phyloP scores from a whole-genome alignment of 2,797 vertebrate species.

The Avahi laniger region DNA sequence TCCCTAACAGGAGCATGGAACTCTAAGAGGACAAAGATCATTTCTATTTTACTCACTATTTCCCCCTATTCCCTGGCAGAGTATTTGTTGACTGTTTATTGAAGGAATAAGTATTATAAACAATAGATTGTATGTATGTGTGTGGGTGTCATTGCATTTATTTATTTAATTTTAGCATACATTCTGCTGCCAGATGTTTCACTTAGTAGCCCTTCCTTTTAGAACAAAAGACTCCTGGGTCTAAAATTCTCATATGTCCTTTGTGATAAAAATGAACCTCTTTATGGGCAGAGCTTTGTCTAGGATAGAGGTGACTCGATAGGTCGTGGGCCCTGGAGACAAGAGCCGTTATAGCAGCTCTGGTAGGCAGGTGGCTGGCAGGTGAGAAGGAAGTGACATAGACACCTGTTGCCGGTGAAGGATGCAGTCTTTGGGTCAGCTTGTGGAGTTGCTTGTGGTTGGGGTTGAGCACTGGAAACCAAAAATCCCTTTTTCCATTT shows the following conservation, averaged over 20 bases:
- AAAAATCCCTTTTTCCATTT: neutral
- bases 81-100: neutral
- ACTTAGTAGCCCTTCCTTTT: neutral
- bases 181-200: neutral
- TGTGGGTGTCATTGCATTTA: neutral
- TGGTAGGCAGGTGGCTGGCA: neutral
- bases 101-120: neutral
- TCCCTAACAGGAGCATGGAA: neutral
- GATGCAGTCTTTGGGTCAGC: neutral
- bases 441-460: neutral
- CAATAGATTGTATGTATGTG: neutral
- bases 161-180: neutral
- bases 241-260: neutral
- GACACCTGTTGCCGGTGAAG: neutral
- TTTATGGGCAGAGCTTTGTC: neutral
- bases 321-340: neutral
- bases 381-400: neutral
- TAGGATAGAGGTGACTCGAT: neutral
- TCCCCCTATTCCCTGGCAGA: neutral
- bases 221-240: neutral
- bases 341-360: neutral
- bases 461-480: neutral
- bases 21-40: neutral
- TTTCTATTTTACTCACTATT: conserved; percentile 3
- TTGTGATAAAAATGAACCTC: neutral